Evolutionary conservation across 1,140 invertebrate species (phyloP), one percentile per base, ranked within the genome.

Genomic region (Drosophila fuyamai): DNA sequence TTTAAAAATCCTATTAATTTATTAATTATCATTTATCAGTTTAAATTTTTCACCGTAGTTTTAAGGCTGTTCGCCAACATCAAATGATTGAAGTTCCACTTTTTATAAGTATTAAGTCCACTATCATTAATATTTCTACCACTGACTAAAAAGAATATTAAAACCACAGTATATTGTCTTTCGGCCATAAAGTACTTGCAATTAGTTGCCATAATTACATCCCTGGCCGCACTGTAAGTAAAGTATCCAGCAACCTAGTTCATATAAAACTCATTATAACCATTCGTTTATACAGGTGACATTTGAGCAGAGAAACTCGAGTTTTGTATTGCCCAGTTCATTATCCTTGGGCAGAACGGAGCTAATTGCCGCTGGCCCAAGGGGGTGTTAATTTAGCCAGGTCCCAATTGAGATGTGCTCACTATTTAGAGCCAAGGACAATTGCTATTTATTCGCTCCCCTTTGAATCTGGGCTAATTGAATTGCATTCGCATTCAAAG

Each of bases 401-500:
- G 35, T 43, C n/a, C n/a, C 38, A 13, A 18, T 44, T 36, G 51
- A 58, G 65, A 35, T 79, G 68, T 67, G 75, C 47, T 47, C 72
- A 82, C 68, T 75, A 74, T 75, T 75, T 61, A 83, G 59, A 59
- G 58, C 48, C 44, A 48, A 57, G 65, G 76, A 63, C 83, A 79
- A 82, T 85, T 88, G 79, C 75, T 67, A 75, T 81, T 86, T 86
- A 85, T 75, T 71, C 65, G 54, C 55, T 55, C 56, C 29, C 58
- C 56, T 60, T 79, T 70, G 62, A 89, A 89, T 84, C 84, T 84
- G 71, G 67, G 84, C 68, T 90, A 89, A 88, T 88, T 89, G 62
- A 88, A 89, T 88, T 84, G 83, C 60, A 75, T 81, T 88, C 61
- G 80, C 63, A 75, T 81, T 88, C 65, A 80, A 73, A 68, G 65